Evolutionary conservation across 2,797 vertebrate genomes (phyloP).

Genomic region (Glyptemys insculpta): DNA sequence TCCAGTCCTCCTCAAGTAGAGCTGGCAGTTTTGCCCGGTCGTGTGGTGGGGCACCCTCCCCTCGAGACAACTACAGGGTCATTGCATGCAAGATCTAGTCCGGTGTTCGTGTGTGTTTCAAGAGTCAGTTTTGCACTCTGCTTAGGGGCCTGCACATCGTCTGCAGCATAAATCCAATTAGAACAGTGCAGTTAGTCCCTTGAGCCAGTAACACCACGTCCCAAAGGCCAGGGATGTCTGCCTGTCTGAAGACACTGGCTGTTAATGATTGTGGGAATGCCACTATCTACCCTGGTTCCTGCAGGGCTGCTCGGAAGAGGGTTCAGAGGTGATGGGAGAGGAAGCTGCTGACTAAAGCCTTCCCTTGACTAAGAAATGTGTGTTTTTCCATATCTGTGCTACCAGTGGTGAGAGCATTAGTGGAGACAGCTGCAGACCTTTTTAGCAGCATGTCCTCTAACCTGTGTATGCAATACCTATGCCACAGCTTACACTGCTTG

Average conservation of each 20-base stretch:
- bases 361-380: not conserved
- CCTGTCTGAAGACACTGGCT: not conserved
- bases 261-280: constrained; percentile 46
- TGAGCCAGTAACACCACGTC: accelerated
- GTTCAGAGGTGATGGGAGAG: not conserved
- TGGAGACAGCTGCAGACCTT: not conserved
- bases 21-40: not conserved
- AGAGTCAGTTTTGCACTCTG: not conserved
- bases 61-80: not conserved
- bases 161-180: not conserved
- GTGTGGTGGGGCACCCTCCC: not conserved
- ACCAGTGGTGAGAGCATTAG: not conserved
- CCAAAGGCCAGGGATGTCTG: constrained; percentile 2
- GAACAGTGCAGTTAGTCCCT: not conserved
- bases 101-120: not conserved
- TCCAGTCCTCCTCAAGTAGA: not conserved
- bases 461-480: accelerated
- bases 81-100: not conserved
- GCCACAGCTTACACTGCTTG: accelerated
- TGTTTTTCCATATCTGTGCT: not conserved
- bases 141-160: not conserved
- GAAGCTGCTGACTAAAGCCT: constrained; percentile 7
- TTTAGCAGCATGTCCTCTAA: not conserved
- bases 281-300: constrained; percentile 38
- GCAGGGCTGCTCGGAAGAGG: not conserved